Conservation (phyloP, 2,888 invertebrate species). For the Lacanobia oleracea region DNA sequence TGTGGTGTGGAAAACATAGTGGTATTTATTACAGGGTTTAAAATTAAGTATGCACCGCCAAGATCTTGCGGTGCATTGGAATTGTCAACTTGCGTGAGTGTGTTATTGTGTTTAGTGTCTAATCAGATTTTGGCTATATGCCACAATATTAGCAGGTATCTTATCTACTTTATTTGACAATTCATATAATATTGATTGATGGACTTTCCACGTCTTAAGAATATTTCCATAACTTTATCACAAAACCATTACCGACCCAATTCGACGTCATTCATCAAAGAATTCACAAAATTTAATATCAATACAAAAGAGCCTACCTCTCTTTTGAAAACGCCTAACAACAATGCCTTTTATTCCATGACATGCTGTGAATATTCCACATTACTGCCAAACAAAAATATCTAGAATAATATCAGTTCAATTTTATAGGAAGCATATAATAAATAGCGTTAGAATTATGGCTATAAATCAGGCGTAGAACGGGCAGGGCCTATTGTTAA, state of each 20-base stretch:
- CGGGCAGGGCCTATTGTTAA: slow-evolving; percentile 64
- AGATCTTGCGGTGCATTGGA: too few relatives aligned
- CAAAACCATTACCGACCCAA: slow-evolving; percentile 19
- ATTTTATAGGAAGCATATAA: slow-evolving; percentile 52
- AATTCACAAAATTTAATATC: slow-evolving; percentile 38
- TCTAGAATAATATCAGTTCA: slow-evolving; percentile 57
- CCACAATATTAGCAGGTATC: background rate
- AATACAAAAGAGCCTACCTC: slow-evolving; percentile 25
- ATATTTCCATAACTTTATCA: slow-evolving; percentile 11
- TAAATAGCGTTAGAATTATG: slow-evolving; percentile 59
- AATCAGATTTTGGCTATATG: background rate
- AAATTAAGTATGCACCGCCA: too few relatives aligned
- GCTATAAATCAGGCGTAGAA: slow-evolving; percentile 63
- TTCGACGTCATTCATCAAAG: slow-evolving; percentile 34
- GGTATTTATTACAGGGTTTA: too few relatives aligned
- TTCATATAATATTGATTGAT: background rate
- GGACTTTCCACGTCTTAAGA: background rate
- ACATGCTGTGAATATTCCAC: slow-evolving; percentile 37
- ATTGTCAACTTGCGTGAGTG: background rate
- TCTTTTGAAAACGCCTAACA: slow-evolving; percentile 22
- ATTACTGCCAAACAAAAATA: slow-evolving; percentile 48
- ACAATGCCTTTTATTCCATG: slow-evolving; percentile 41
- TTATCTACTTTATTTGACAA: background rate
- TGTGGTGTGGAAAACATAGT: too few relatives aligned
- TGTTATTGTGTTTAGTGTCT: background rate